Base-by-base conservation (phyloP, 2,797 vertebrate genomes). In the Pipistrellus pygmaeus region DNA sequence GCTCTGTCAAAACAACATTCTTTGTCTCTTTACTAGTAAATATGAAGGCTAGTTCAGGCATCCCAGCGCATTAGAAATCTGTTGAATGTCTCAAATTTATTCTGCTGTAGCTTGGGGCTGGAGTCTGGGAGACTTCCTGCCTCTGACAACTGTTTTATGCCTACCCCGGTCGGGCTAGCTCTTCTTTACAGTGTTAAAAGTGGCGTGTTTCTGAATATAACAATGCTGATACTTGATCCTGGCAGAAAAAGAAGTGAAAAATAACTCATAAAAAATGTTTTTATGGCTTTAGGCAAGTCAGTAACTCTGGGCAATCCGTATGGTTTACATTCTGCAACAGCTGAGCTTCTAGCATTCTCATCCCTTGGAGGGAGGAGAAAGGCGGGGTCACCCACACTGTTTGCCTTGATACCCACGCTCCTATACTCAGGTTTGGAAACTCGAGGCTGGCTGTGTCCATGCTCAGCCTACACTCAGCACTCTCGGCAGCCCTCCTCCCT, bases 251-350 rank as follows among this genome's bases (percentile, higher is more conserved):
- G 96, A 97, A 97, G 95, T 93, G 94, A 97, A 97, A 96, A 96
- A 97, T 96, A 97, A 95, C 97, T 97, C 91, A 95, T 95, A 96
- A 94, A 96, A 94, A 15, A 21, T 93, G 94, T 96, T 94, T 76
- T 95, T 91, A 94, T 96, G 97, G 96, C 97, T 96, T 98, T 93
- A 95, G 96, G 97, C 97, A 95, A 97, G 89, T 94, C 94, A 95
- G 73, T 94, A 94, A 96, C 89, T 93, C 95, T 97, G 88, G 80
- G 94, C 90, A 94, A 93, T 90, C 94, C n/a, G 90, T 96, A 94
- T 95, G 96, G 93, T 96, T 98, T 97, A 77, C 95, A 93, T 97
- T 97, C 85, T 91, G 64, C 72, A 88, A 71, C 95, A 97, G 95
- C 90, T 94, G 94, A 97, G 69, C 77, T 75, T 93, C 83, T 66